phyloP scores from a whole-genome alignment of 1,140 invertebrate species.

The Temnothorax nylanderi region DNA sequence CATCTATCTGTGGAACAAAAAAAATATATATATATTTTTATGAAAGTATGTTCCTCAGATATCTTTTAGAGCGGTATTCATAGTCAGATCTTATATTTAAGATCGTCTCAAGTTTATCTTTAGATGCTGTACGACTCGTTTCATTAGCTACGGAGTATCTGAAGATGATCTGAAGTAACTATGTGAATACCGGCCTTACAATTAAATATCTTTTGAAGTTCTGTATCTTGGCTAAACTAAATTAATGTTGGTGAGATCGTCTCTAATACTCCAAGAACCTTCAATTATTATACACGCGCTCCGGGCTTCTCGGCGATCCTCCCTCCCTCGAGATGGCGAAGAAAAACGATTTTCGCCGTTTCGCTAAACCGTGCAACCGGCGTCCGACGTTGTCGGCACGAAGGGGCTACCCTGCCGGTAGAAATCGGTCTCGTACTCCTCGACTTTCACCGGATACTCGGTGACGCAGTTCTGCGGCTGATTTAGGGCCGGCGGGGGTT shows the following conservation, averaged over 20 bases:
- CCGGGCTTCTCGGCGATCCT: conserved; percentile 39
- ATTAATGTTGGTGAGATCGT: background rate
- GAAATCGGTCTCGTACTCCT: conserved; percentile 81
- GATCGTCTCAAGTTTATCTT: too few relatives aligned
- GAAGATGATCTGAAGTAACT: too few relatives aligned
- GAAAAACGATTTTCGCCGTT: conserved; percentile 52
- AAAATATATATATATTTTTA: background rate
- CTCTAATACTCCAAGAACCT: background rate
- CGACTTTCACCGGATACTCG: conserved; percentile 83
- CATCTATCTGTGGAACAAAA: background rate
- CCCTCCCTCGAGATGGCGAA: conserved; percentile 27
- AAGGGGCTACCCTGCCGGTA: conserved; percentile 82
- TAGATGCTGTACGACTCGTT: too few relatives aligned
- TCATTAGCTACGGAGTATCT: too few relatives aligned
- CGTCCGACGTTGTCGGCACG: conserved; percentile 78
- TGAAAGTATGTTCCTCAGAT: background rate
- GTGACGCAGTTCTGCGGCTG: conserved; percentile 81
- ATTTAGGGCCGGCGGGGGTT: conserved; percentile 76
- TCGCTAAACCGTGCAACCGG: conserved; percentile 83
- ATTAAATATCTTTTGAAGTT: background rate
- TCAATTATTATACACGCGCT: background rate
- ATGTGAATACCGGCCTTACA: too few relatives aligned
- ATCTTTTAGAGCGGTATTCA: too few relatives aligned
- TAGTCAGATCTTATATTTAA: too few relatives aligned
- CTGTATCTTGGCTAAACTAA: background rate